These are phyloP conservation scores for Caenorhabditis panamensis DNA, from an alignment of 2,888 invertebrate species.

Conservation along the genomic window DNA sequence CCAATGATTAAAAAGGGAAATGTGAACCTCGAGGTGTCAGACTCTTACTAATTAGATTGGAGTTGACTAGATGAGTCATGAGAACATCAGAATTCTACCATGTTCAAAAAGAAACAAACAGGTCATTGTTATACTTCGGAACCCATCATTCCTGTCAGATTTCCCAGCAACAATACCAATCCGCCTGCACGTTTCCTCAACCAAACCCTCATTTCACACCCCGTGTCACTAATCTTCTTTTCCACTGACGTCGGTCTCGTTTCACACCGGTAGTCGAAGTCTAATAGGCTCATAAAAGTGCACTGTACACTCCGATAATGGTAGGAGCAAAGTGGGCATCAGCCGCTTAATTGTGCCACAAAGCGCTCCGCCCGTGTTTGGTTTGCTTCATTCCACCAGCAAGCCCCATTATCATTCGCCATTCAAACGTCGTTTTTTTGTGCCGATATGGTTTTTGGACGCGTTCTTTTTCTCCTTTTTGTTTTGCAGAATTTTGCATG, in stretches of 20 bases:
- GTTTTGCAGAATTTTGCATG: background rate
- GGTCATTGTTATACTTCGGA: no score
- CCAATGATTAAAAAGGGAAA: no score
- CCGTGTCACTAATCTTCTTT: constrained; percentile 10
- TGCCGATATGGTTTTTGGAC: no score
- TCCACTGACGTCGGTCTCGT: background rate
- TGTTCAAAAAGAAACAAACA: no score
- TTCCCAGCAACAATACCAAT: no score
- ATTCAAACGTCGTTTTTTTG: background rate
- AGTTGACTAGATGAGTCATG: no score
- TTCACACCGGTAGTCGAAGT: constrained; percentile 2
- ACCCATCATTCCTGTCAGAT: no score
- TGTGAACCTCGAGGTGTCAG: no score
- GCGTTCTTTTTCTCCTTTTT: background rate
- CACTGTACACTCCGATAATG: constrained; percentile 25
- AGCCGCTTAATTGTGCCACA: constrained; percentile 30
- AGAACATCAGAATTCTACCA: no score
- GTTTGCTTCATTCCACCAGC: constrained; percentile 22
- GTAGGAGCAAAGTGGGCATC: background rate
- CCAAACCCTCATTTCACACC: no score
- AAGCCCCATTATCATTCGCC: constrained; percentile 12
- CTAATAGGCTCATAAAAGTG: constrained; percentile 53
- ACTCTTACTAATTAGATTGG: no score
- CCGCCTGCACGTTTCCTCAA: background rate
- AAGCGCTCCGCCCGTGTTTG: constrained; percentile 4